These are phyloP conservation scores for Pelosia muscerda DNA, from an alignment of 2,888 invertebrate species.

Conservation along the genomic window DNA sequence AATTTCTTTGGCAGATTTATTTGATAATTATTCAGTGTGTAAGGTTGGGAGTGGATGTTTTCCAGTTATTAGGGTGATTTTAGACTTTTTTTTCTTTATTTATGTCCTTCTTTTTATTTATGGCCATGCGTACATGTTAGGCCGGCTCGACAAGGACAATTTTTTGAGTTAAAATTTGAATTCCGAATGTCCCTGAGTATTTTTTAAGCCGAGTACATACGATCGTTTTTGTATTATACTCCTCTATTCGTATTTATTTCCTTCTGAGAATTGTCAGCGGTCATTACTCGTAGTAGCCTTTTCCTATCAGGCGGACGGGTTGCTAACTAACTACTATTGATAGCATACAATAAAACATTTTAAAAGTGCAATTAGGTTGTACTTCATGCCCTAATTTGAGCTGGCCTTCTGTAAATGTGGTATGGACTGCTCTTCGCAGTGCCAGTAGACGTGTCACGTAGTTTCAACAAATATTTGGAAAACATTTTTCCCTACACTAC, in stretches of 20 bases:
- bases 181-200: background rate
- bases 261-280: background rate
- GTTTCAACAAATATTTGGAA: too few species aligned
- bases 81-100: background rate
- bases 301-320: background rate
- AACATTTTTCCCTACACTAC: too few species aligned
- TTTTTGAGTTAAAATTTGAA: background rate
- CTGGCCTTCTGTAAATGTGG: background rate
- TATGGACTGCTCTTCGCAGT: background rate
- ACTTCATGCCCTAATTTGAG: too few species aligned
- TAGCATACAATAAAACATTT: too few species aligned
- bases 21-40: conserved; percentile 71
- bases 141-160: background rate
- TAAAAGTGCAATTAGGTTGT: too few species aligned
- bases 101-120: background rate
- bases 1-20: conserved; percentile 50
- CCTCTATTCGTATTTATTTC: too few species aligned
- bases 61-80: background rate
- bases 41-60: background rate
- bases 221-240: background rate
- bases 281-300: background rate
- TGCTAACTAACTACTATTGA: too few species aligned
- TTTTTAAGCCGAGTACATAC: too few species aligned
- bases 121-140: background rate
- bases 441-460: background rate